These are phyloP conservation scores for Rousettus leschenaultii DNA, from an alignment of 2,113 vertebrate genomes.

Conservation along the genomic window DNA sequence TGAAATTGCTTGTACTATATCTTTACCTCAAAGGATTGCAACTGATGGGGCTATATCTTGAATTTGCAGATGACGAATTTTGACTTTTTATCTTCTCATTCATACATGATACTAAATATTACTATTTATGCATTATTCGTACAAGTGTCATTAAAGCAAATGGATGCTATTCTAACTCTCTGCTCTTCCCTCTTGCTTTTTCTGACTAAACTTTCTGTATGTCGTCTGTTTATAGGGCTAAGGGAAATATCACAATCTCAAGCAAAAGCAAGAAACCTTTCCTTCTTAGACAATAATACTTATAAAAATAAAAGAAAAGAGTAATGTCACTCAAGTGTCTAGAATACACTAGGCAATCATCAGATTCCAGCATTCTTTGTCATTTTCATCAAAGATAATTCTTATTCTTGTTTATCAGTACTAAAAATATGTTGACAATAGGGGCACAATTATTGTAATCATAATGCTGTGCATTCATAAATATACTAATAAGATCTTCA, in stretches of 20 bases:
- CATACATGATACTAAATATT: not conserved
- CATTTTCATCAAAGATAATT: slow-evolving; percentile 19
- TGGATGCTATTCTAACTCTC: not conserved
- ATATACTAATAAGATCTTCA: slow-evolving; percentile 40
- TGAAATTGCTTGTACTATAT: not conserved
- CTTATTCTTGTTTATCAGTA: not conserved
- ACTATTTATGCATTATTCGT: not conserved
- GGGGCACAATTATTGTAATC: not conserved
- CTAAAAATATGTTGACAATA: slow-evolving; percentile 22
- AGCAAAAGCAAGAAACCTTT: not conserved
- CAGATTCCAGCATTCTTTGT: not conserved
- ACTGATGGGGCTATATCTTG: not conserved
- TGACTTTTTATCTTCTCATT: not conserved
- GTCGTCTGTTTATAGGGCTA: not conserved
- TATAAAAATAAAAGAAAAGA: not conserved
- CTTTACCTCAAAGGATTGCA: not conserved
- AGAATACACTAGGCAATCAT: not conserved
- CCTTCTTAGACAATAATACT: not conserved
- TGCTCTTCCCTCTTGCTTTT: not conserved
- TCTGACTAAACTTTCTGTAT: not conserved
- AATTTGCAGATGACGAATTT: not conserved
- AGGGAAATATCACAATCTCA: not conserved
- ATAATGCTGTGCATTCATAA: not conserved
- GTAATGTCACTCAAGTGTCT: not conserved
- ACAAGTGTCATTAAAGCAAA: not conserved